Evolutionary conservation across 2,113 vertebrate species (phyloP).

Genomic region (Trematomus loennbergii): DNA sequence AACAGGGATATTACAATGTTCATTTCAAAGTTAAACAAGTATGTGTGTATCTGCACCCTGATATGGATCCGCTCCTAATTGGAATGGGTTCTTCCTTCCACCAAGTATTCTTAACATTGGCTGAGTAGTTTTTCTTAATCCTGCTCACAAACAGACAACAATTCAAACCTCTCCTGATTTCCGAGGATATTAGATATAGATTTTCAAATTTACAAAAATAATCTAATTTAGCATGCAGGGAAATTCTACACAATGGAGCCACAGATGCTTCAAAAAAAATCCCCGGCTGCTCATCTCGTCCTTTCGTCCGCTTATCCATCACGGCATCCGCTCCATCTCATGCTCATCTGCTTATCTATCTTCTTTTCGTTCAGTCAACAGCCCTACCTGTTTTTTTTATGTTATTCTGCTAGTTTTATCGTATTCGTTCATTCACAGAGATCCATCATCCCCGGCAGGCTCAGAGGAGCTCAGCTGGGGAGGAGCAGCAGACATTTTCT

Average conservation of each 20-base stretch:
- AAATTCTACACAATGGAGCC: conserved; percentile 3
- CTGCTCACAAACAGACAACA: too few relatives aligned
- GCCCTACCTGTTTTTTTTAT: conserved; percentile 14
- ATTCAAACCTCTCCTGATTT: too few relatives aligned
- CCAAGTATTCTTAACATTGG: too few relatives aligned
- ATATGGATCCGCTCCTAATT: too few relatives aligned
- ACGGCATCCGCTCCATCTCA: conserved; percentile 23
- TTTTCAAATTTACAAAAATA: neutral
- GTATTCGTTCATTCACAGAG: conserved; percentile 60
- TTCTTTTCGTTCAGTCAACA: conserved; percentile 41
- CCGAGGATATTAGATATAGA: neutral
- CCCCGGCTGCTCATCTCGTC: neutral
- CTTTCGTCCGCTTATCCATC: conserved; percentile 14
- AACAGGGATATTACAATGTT: too few relatives aligned
- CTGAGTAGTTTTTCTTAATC: too few relatives aligned
- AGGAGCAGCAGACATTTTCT: conserved; percentile 66
- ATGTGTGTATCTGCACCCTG: too few relatives aligned
- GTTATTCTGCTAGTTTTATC: conserved; percentile 52
- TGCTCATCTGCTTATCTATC: conserved; percentile 21
- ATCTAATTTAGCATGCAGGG: neutral
- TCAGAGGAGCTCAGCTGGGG: conserved; percentile 69
- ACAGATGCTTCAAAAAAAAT: conserved; percentile 27
- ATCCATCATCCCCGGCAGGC: conserved; percentile 61
- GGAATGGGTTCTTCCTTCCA: too few relatives aligned
- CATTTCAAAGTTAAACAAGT: too few relatives aligned